A percentile compares a stretch with the other conserved stretches of the same genome.
Evolutionary conservation across 2,888 invertebrate genomes (phyloP).

Genomic region (Hydrotaea cyrtoneurina): DNA sequence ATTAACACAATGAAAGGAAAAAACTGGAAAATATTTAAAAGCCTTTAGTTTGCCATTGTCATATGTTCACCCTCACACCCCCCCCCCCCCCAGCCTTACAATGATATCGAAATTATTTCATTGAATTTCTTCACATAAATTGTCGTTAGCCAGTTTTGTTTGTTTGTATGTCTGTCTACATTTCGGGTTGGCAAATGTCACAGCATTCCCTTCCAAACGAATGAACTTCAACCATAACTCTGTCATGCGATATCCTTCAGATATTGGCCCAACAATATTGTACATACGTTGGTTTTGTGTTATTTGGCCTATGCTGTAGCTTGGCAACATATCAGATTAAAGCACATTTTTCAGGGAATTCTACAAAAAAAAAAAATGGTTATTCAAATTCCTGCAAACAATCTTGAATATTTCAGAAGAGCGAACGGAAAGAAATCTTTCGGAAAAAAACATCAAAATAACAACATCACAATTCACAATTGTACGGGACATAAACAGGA

Average conservation of each 20-base stretch:
- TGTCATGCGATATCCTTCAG: neutral
- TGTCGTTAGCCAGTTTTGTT: no score
- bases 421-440: neutral
- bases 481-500: conserved; percentile 38
- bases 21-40: no score
- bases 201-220: no score
- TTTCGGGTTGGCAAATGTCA: no score
- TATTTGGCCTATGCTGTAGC: neutral
- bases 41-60: no score
- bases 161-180: no score
- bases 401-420: neutral
- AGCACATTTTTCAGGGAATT: neutral
- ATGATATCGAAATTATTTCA: no score
- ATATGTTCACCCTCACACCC: no score
- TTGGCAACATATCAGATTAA: neutral
- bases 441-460: neutral
- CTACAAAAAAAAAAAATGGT: neutral
- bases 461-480: neutral
- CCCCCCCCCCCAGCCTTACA: no score
- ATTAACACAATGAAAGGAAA: no score
- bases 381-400: neutral
- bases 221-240: neutral
- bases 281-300: neutral
- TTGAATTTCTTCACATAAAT: no score
- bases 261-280: neutral